A percentile compares a stretch with the other conserved stretches of the same genome.
Evolutionary conservation across 1,140 invertebrate genomes (phyloP).

Genomic region (Caligus rogercresseyi): DNA sequence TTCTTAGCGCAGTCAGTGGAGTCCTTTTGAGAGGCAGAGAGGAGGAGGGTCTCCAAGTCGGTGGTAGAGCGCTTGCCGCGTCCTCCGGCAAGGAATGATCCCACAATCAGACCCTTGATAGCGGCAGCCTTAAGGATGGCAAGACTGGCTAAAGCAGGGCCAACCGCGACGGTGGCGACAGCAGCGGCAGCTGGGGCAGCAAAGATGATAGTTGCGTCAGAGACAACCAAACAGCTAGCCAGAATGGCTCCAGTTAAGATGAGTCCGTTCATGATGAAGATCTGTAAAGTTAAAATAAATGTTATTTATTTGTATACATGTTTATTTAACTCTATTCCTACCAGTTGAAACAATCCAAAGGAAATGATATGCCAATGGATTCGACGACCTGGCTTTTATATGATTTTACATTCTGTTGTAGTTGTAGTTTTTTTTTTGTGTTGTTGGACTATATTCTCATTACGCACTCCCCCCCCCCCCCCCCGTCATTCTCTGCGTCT

Average conservation of each 20-base stretch:
- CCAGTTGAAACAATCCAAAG: neutral
- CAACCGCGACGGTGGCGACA: neutral
- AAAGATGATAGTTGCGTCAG: neutral
- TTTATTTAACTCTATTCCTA: neutral
- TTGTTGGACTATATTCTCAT: too few species aligned
- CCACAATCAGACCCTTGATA: neutral
- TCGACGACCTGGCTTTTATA: too few species aligned
- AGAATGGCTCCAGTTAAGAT: neutral
- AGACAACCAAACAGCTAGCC: neutral
- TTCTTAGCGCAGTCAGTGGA: conserved; percentile 8
- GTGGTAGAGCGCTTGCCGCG: neutral
- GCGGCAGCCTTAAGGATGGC: neutral
- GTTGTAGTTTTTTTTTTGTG: too few species aligned
- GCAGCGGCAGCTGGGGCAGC: neutral
- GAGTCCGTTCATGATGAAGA: neutral
- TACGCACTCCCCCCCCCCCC: too few species aligned
- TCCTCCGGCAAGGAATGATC: neutral
- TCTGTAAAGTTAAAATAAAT: neutral
- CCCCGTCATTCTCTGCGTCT: too few species aligned
- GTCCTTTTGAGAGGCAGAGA: neutral
- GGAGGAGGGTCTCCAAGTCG: neutral
- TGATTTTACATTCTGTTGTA: too few species aligned
- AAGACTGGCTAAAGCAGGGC: neutral
- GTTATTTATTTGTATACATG: neutral
- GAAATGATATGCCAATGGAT: neutral